A percentile compares a stretch with the other conserved stretches of the same genome.
Conservation (phyloP, 1,140 invertebrate species). For the Musca domestica region DNA sequence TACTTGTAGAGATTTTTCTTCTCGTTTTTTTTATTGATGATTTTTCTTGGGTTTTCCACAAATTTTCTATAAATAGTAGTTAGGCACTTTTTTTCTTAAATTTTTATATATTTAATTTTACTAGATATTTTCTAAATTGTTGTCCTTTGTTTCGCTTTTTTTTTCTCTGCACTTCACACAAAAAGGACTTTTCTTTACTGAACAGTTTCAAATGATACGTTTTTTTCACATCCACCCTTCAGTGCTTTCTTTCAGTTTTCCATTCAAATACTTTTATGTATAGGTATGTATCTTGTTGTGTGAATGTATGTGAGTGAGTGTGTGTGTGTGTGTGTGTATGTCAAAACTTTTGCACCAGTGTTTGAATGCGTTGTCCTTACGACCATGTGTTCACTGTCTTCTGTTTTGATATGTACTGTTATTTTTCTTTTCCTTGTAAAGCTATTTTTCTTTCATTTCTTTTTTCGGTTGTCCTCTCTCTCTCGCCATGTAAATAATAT, state of each 20-base stretch:
- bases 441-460: neutral
- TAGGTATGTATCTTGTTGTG: too few relatives aligned
- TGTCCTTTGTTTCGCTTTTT: neutral
- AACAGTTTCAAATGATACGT: too few relatives aligned
- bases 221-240: slow-evolving; percentile 6
- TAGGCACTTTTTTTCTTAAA: neutral
- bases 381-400: slow-evolving; percentile 27
- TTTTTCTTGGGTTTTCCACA: neutral
- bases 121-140: slow-evolving; percentile 2
- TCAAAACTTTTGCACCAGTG: neutral
- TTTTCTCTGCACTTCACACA: neutral
- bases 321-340: slow-evolving; percentile 7
- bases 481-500: too few relatives aligned
- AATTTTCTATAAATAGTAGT: too few relatives aligned
- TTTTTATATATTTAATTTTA: neutral
- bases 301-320: neutral
- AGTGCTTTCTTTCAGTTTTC: neutral
- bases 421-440: neutral
- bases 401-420: slow-evolving; percentile 19
- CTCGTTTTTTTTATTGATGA: neutral
- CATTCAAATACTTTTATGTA: too few relatives aligned
- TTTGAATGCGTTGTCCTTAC: neutral
- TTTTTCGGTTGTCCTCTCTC: too few relatives aligned
- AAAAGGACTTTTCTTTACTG: neutral
- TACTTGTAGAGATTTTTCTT: neutral